These are phyloP conservation scores for Drosophila pectinifera DNA, from an alignment of 1,140 invertebrate species.

Conservation along the genomic window DNA sequence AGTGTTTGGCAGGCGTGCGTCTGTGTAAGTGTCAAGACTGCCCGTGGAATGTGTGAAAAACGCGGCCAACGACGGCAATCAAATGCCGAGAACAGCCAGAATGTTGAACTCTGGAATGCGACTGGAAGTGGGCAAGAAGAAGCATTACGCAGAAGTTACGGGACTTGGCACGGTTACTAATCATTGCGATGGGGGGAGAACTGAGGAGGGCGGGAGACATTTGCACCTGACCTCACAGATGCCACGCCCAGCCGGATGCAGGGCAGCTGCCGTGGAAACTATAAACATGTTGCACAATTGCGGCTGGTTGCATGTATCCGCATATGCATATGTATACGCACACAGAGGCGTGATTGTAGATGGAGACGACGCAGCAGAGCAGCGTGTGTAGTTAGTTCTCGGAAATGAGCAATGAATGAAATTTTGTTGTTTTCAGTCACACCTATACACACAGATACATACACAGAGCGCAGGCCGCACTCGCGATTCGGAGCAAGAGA, in stretches of 20 bases:
- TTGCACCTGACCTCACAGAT: constrained; percentile 56
- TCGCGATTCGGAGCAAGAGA: constrained; percentile 62
- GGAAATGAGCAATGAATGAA: constrained; percentile 78
- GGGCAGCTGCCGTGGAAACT: constrained; percentile 21
- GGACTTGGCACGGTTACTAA: background rate
- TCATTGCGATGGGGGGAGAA: background rate
- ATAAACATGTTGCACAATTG: constrained; percentile 22
- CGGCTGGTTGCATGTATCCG: constrained; percentile 1
- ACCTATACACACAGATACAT: constrained; percentile 22
- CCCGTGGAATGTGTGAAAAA: constrained; percentile 79
- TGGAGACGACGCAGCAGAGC: constrained; percentile 42
- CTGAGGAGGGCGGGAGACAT: constrained; percentile 11
- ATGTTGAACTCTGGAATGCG: constrained; percentile 78
- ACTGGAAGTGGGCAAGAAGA: constrained; percentile 37
- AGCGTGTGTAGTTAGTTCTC: constrained; percentile 69
- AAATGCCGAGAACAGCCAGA: constrained; percentile 56
- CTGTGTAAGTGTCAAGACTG: constrained; percentile 43
- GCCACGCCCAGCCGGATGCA: constrained; percentile 36
- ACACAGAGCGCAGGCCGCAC: constrained; percentile 8
- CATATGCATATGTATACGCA: constrained; percentile 12
- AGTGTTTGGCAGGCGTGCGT: constrained; percentile 49
- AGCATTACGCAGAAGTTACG: constrained; percentile 5
- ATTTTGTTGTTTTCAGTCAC: constrained; percentile 68
- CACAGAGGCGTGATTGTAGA: constrained; percentile 51
- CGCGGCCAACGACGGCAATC: constrained; percentile 77